Percentiles rank a stretch among this genome's conserved stretches.
Evolutionary conservation across 2,888 invertebrate species (phyloP).

Genomic region (Eupithecia inturbata): DNA sequence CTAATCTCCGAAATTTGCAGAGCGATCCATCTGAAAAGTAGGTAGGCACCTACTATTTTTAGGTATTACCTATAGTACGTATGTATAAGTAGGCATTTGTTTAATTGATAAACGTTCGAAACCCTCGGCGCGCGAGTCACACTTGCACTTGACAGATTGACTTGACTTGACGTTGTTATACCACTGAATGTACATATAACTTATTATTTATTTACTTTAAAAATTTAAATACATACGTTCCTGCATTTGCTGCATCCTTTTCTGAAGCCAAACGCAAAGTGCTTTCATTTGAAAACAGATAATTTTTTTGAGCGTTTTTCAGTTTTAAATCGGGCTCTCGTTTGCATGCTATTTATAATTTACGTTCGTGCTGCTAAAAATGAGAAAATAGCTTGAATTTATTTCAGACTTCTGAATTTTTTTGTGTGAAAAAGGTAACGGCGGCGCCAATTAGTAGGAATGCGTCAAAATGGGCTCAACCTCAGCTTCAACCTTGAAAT

Average conservation of each 20-base stretch:
- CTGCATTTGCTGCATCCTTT: background rate
- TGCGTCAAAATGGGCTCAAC: too few species aligned
- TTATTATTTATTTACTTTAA: background rate
- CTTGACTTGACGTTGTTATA: background rate
- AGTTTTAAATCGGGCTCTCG: slow-evolving; percentile 8
- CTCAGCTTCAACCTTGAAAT: too few species aligned
- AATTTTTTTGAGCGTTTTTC: background rate
- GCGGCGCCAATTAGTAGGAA: too few species aligned
- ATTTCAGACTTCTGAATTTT: background rate
- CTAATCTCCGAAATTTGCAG: too few species aligned
- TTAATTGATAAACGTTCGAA: too few species aligned
- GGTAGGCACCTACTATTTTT: too few species aligned
- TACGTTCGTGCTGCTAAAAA: slow-evolving; percentile 2
- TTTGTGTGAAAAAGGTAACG: too few species aligned
- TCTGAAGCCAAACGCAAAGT: background rate
- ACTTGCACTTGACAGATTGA: too few species aligned
- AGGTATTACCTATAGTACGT: too few species aligned
- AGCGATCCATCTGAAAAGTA: too few species aligned
- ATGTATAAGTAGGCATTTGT: too few species aligned
- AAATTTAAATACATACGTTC: background rate
- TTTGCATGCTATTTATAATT: slow-evolving; percentile 14
- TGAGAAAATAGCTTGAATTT: slow-evolving; percentile 7
- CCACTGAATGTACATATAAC: background rate
- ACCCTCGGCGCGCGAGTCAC: too few species aligned
- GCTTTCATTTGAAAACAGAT: background rate